Percentiles rank a stretch among this genome's conserved stretches.
Evolutionary conservation across 2,888 invertebrate species (phyloP).

Genomic region (Tubulanus polymorphus): DNA sequence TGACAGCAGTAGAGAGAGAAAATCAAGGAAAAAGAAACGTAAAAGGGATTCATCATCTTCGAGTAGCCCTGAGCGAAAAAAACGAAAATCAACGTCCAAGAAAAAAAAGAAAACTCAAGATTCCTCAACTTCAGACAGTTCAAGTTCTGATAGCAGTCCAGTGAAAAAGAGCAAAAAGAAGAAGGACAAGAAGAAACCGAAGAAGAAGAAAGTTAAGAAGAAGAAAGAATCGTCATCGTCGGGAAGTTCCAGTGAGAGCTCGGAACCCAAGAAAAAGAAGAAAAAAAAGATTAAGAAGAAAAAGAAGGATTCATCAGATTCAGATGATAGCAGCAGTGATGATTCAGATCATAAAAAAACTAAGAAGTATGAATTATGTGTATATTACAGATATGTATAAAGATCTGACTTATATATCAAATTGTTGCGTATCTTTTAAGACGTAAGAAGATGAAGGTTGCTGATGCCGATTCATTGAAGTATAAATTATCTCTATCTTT

Average conservation of each 20-base stretch:
- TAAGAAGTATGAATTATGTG: too few relatives aligned
- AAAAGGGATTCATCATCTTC: too few relatives aligned
- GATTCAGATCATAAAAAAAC: too few relatives aligned
- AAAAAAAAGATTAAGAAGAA: conserved; percentile 6
- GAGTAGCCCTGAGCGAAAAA: too few relatives aligned
- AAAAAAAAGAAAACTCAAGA: too few relatives aligned
- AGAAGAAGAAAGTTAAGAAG: conserved; percentile 17
- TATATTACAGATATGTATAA: not conserved
- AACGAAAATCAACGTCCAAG: too few relatives aligned
- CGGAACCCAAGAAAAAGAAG: conserved; percentile 6
- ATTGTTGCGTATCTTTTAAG: conserved; percentile 4
- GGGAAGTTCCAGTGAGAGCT: not conserved
- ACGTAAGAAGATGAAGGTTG: not conserved
- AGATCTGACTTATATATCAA: too few relatives aligned
- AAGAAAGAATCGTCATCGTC: conserved; percentile 15
- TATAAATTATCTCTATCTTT: conserved; percentile 21
- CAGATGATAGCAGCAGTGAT: not conserved
- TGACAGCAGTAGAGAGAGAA: too few relatives aligned
- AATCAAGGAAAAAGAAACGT: too few relatives aligned
- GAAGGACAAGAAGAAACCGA: conserved; percentile 2
- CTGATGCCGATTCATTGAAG: conserved; percentile 11
- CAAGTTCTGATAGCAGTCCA: not conserved
- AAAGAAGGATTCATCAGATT: not conserved
- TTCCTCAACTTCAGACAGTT: not conserved
- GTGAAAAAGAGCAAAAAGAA: not conserved